Percentiles rank a stretch among this genome's conserved stretches.
Evolutionary conservation across 2,797 vertebrate species (phyloP).

Genomic region (Onychomys torridus): DNA sequence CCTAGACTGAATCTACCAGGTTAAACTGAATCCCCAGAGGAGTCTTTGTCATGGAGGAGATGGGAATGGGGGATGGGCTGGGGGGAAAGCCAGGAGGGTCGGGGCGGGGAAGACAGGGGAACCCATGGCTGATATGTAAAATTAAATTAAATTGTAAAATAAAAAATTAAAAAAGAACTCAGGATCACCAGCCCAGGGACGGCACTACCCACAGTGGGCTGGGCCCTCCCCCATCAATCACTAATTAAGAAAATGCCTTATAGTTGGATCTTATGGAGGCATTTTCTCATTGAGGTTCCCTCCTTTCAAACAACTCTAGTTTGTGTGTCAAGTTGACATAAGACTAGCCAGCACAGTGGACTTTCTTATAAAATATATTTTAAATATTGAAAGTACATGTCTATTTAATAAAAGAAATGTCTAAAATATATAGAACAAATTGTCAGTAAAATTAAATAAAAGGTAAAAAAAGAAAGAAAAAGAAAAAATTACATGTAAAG

Average conservation of each 20-base stretch:
- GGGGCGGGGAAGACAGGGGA: too few species aligned
- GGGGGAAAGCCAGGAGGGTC: too few species aligned
- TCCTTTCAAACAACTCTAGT: neutral
- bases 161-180: too few species aligned
- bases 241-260: neutral
- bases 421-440: neutral
- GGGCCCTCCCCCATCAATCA: neutral
- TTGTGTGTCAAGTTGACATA: neutral
- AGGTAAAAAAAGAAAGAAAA: neutral
- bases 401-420: neutral
- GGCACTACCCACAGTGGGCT: neutral
- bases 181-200: neutral
- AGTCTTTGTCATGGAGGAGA: too few species aligned
- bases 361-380: neutral
- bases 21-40: too few species aligned
- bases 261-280: neutral
- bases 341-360: neutral
- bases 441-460: neutral
- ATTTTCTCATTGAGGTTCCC: neutral
- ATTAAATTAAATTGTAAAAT: too few species aligned
- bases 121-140: too few species aligned
- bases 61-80: too few species aligned
- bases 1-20: too few species aligned
- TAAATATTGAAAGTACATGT: neutral
- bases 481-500: neutral